A percentile compares a stretch with the other conserved stretches of the same genome.
These are phyloP conservation scores for Fopius arisanus DNA, from an alignment of 1,140 invertebrate species.

Conservation along the genomic window DNA sequence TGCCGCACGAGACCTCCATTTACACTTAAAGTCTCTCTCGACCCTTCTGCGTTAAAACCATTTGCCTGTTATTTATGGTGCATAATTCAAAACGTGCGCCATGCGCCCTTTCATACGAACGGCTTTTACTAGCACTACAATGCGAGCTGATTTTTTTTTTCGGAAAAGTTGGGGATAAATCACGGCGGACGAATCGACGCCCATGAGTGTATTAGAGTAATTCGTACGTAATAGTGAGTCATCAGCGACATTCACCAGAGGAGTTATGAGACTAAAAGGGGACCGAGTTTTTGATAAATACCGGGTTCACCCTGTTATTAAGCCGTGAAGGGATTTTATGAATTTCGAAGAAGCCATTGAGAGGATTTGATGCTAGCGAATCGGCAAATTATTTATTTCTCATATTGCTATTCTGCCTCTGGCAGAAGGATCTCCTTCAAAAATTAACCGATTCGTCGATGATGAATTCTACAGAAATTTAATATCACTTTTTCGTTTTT, in stretches of 20 bases:
- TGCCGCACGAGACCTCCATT: constrained; percentile 21
- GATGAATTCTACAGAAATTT: no score
- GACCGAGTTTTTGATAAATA: background rate
- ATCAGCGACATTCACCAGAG: background rate
- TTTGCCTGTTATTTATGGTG: constrained; percentile 26
- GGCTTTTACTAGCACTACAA: constrained; percentile 6
- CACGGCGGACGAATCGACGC: constrained; percentile 10
- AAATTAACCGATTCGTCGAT: no score
- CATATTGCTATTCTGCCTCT: no score
- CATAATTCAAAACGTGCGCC: constrained; percentile 27
- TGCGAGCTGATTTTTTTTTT: constrained; percentile 5
- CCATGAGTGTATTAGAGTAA: background rate
- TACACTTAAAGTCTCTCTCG: constrained; percentile 27
- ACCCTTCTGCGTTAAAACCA: constrained; percentile 20
- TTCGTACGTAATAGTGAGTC: constrained; percentile 6
- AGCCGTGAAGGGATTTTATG: background rate
- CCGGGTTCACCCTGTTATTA: background rate
- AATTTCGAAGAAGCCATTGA: background rate
- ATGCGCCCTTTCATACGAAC: constrained; percentile 2
- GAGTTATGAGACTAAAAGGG: background rate
- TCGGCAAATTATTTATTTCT: background rate
- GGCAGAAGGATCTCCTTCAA: no score
- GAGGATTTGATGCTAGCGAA: background rate
- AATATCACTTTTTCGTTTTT: no score
- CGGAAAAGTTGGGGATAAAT: background rate